Percentiles rank a stretch among this genome's conserved stretches.
Evolutionary conservation across 1,140 invertebrate genomes (phyloP).

Genomic region (Metopolophium dirhodum): DNA sequence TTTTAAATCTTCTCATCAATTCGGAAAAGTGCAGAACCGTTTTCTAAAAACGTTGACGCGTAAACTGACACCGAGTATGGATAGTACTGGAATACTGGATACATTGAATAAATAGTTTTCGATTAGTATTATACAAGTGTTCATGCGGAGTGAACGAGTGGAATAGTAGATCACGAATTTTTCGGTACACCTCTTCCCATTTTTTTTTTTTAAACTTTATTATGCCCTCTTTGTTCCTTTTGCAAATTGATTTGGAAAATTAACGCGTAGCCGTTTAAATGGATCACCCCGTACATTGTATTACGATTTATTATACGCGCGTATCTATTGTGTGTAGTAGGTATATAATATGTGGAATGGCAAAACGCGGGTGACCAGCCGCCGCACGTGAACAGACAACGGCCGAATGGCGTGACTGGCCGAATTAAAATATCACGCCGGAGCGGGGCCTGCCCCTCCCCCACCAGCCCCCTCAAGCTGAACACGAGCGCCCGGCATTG

Average conservation of each 20-base stretch:
- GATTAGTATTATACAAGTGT: not conserved
- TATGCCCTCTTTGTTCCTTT: not conserved
- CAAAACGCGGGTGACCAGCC: not conserved
- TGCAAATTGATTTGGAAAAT: not conserved
- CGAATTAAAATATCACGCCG: conserved; percentile 55
- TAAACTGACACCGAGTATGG: not conserved
- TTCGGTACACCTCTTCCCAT: not conserved
- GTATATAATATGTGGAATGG: not conserved
- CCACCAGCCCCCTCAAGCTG: not conserved
- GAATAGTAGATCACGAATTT: not conserved
- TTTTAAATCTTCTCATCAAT: not conserved
- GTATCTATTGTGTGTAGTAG: not conserved
- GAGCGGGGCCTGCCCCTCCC: not conserved
- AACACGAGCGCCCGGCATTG: not conserved
- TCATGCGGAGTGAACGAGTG: not conserved
- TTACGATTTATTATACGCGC: not conserved
- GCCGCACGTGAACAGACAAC: conserved; percentile 41
- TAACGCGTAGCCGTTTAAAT: not conserved
- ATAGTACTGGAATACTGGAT: no score
- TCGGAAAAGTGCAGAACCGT: not conserved
- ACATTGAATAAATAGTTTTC: not conserved
- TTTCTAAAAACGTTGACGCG: not conserved
- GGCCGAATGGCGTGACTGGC: conserved; percentile 52
- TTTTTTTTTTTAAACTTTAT: not conserved
- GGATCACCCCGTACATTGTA: conserved; percentile 4